These are phyloP conservation scores for Agrilus mali DNA, from an alignment of 2,888 invertebrate genomes.

Conservation along the genomic window DNA sequence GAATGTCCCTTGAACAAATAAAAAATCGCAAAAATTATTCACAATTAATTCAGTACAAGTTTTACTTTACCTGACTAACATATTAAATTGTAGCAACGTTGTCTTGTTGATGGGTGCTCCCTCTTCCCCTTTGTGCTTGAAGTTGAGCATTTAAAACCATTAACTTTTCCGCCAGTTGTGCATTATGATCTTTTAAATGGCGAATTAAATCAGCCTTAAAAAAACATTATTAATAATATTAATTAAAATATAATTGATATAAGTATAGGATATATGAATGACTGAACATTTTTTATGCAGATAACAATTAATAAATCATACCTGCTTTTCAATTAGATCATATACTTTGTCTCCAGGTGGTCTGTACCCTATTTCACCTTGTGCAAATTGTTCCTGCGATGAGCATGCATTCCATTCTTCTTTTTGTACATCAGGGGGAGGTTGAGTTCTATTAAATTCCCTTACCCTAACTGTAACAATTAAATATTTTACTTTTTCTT, in stretches of 20 bases:
- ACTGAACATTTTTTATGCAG: conserved; percentile 1
- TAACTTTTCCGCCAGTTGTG: conserved; percentile 49
- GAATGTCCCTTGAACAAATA: no score
- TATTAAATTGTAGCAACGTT: no score
- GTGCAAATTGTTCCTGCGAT: conserved; percentile 36
- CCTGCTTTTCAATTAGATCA: conserved; percentile 54
- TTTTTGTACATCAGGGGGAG: conserved; percentile 49
- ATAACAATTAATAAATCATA: conserved; percentile 11
- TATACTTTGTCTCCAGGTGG: conserved; percentile 37
- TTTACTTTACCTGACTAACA: no score
- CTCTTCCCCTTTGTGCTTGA: conserved; percentile 19
- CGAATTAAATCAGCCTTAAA: conserved; percentile 55
- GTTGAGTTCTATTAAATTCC: conserved; percentile 44
- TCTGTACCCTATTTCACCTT: conserved; percentile 39
- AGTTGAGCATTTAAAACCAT: conserved; percentile 45
- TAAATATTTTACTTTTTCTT: no score
- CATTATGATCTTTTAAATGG: conserved; percentile 54
- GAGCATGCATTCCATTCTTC: conserved; percentile 44
- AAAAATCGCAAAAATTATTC: no score
- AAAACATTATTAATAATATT: conserved; percentile 6
- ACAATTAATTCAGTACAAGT: no score
- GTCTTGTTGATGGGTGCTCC: no score
- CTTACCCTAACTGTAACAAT: conserved; percentile 41
- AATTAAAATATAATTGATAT: no score
- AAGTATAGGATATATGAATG: background rate